Evolutionary conservation across 2,888 invertebrate genomes (phyloP).

Genomic region (Hyles lineata): DNA sequence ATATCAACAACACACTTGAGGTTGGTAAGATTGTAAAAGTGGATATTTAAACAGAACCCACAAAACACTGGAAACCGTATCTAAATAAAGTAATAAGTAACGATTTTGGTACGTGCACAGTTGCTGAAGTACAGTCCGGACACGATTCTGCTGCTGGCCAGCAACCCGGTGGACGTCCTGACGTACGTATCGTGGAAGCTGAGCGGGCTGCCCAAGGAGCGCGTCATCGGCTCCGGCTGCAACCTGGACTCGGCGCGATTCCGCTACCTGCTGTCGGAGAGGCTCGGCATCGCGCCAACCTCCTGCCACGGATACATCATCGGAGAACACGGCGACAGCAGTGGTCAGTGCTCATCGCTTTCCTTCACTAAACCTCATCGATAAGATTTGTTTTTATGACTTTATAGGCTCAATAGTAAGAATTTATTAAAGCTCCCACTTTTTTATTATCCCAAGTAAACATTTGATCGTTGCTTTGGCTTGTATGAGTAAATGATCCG

Average conservation of each 20-base stretch:
- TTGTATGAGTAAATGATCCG: too few species aligned
- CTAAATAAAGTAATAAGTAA: too few species aligned
- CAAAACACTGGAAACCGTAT: too few species aligned
- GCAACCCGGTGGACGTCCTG: constrained; percentile 96
- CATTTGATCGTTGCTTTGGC: too few species aligned
- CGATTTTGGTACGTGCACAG: constrained; percentile 53
- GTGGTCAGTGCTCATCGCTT: constrained; percentile 80
- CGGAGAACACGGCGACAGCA: constrained; percentile 97
- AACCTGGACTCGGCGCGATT: constrained; percentile 97
- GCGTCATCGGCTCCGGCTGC: constrained; percentile 96
- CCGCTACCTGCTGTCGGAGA: constrained; percentile 93
- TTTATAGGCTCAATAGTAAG: too few species aligned
- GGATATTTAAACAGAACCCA: too few species aligned
- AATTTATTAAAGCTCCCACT: too few species aligned
- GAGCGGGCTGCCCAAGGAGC: constrained; percentile 93
- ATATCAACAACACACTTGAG: too few species aligned
- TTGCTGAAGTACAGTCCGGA: constrained; percentile 93
- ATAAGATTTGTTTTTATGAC: too few species aligned
- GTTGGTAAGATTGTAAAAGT: too few species aligned
- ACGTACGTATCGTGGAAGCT: constrained; percentile 98
- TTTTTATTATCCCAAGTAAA: too few species aligned
- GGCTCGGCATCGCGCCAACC: constrained; percentile 91
- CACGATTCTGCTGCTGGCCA: constrained; percentile 93
- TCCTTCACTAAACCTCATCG: background rate
- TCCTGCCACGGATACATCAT: constrained; percentile 97